Evolutionary conservation across 2,113 vertebrate species (phyloP), one percentile per base, ranked within the genome.

Genomic region (Coracopsis vasa): DNA sequence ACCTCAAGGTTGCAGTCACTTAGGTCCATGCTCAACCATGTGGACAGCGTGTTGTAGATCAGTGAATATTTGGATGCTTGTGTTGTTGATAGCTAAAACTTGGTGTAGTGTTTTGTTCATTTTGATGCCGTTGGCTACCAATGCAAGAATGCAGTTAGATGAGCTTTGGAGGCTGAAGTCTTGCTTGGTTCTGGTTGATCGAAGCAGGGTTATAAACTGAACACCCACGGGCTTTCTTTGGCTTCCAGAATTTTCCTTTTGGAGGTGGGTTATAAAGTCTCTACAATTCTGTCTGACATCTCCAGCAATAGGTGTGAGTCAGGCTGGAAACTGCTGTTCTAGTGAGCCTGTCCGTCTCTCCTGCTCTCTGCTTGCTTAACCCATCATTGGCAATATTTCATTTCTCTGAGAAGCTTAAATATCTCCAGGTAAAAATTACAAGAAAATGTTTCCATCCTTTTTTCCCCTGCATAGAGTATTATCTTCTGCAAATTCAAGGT

Each of bases 281-380:
- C 17, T 73, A 16, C 28, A 83, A 2, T 48, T 92, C 45, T 75
- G 5, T 39, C 18, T 82, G 74, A 28, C 20, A 31, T 42, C 37
- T 90, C 47, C 45, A 85, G 70, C 6, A 25, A 47, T 28, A 75
- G 11, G 41, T 37, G 19, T 53, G 51, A 72, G 79, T 65, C 31
- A 67, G 60, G 7, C 29, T 82, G 81, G 58, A 71, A 71, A 24
- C 51, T 3, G 3, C 65, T 50, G 70, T 93, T 41, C 65, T 37
- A 11, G 48, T 23, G 29, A 94, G 10, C 67, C 62, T 83, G 56
- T 53, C 66, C 47, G 2, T 60, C 29, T 60, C 42, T 82, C 25
- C 61, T 90, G 42, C 79, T 82, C 65, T 80, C 86, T 94, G 88
- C 58, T 60, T 60, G 64, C 92, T 93, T 92, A 92, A 83, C 67